Evolutionary conservation across 2,888 invertebrate species (phyloP).

Genomic region (Cheilosia soror): DNA sequence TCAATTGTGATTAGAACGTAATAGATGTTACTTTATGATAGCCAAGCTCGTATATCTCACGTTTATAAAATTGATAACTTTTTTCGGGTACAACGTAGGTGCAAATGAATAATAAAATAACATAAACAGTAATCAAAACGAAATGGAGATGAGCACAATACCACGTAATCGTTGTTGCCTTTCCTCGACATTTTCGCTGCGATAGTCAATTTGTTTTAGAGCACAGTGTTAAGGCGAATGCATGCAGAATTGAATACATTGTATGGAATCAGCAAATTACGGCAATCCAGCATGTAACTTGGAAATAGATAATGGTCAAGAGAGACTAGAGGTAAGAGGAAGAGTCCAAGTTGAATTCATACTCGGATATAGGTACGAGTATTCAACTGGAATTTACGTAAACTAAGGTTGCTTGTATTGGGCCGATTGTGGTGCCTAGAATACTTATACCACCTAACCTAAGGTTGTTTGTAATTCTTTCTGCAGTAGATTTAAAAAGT

Average conservation of each 20-base stretch:
- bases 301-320: conserved; percentile 2
- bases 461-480: too few species aligned
- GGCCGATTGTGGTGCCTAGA: too few species aligned
- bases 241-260: conserved; percentile 37
- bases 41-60: neutral
- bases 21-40: neutral
- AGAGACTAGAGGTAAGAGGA: neutral
- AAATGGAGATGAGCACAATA: conserved; percentile 43
- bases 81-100: neutral
- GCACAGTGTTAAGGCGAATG: conserved; percentile 15
- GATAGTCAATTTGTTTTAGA: conserved; percentile 37
- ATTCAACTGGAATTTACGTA: too few species aligned
- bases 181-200: conserved; percentile 27
- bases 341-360: too few species aligned
- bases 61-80: neutral
- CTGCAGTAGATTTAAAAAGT: too few species aligned
- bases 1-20: neutral
- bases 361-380: too few species aligned
- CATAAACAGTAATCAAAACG: neutral
- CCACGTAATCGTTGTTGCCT: conserved; percentile 45
- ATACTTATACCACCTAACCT: too few species aligned
- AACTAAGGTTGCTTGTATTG: too few species aligned
- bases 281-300: conserved; percentile 22
- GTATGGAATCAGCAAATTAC: conserved; percentile 38
- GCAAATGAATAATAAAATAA: neutral